These are phyloP conservation scores for Metaphire vulgaris DNA, from an alignment of 1,140 invertebrate species.

Conservation along the genomic window DNA sequence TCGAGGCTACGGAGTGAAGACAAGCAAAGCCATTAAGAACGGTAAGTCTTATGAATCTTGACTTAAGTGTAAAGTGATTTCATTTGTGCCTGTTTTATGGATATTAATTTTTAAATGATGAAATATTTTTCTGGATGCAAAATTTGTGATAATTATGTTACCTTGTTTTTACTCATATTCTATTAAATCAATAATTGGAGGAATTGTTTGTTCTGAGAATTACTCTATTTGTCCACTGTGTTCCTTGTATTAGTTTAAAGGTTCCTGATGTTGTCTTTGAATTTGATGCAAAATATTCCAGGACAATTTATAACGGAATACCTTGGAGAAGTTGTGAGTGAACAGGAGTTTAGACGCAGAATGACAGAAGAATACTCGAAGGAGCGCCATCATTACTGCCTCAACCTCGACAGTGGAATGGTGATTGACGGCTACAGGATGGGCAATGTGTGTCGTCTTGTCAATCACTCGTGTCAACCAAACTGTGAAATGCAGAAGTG, in stretches of 20 bases:
- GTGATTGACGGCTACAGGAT: slow-evolving; percentile 96
- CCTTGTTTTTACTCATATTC: background rate
- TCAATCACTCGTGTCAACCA: slow-evolving; percentile 94
- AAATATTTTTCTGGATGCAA: background rate
- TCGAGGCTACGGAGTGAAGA: slow-evolving; percentile 82
- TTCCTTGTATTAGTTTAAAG: background rate
- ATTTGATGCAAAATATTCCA: slow-evolving; percentile 35
- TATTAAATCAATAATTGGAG: background rate
- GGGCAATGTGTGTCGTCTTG: slow-evolving; percentile 92
- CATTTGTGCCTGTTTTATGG: background rate
- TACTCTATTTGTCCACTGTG: too few species aligned
- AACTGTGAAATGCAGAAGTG: slow-evolving; percentile 99
- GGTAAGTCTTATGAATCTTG: slow-evolving; percentile 34
- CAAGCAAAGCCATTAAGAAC: slow-evolving; percentile 67
- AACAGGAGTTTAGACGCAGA: slow-evolving; percentile 81
- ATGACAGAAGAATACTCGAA: slow-evolving; percentile 79
- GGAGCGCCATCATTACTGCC: slow-evolving; percentile 92
- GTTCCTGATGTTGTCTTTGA: background rate
- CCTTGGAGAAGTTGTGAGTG: slow-evolving; percentile 90
- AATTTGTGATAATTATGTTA: background rate
- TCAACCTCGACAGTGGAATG: slow-evolving; percentile 83
- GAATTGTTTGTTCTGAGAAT: slow-evolving; percentile 1
- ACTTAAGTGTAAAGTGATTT: background rate
- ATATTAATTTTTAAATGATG: background rate
- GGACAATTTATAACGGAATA: slow-evolving; percentile 93